Conservation (phyloP, 2,113 vertebrate species). For the Baryphthengus martii region DNA sequence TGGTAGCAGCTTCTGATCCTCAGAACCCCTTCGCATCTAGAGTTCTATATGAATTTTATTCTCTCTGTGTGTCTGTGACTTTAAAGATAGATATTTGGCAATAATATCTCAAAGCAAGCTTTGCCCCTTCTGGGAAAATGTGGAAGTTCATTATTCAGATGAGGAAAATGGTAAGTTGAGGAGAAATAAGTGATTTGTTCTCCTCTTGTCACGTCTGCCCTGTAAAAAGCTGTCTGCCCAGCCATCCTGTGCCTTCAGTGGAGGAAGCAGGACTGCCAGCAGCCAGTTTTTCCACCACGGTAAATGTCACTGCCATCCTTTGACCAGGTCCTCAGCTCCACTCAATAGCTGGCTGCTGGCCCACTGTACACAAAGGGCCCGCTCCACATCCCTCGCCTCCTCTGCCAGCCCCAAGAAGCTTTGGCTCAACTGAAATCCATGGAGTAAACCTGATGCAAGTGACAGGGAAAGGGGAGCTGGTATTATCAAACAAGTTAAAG, state of each 20-base stretch:
- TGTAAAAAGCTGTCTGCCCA: neutral
- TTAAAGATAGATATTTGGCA: conserved; percentile 47
- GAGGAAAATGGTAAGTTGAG: conserved; percentile 2
- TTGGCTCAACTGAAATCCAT: neutral
- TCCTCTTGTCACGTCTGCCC: neutral
- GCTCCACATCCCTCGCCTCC: rapidly evolving
- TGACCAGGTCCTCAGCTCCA: neutral
- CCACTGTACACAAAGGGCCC: rapidly evolving
- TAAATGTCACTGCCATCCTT: conserved; percentile 6
- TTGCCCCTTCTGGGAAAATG: conserved; percentile 14
- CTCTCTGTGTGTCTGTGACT: neutral
- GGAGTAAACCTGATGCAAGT: neutral
- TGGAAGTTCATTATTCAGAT: conserved; percentile 5
- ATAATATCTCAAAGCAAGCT: conserved; percentile 10
- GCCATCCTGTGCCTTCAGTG: neutral
- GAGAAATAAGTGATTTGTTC: neutral
- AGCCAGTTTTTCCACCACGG: neutral
- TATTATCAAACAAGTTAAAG: neutral
- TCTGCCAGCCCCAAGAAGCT: neutral
- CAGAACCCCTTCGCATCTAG: neutral
- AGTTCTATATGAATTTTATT: neutral
- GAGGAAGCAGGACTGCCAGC: conserved; percentile 17
- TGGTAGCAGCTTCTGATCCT: neutral
- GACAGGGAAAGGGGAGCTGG: neutral
- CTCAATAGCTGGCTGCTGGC: neutral